Conservation (phyloP, 1,140 invertebrate genomes). For the Achroia grisella region DNA sequence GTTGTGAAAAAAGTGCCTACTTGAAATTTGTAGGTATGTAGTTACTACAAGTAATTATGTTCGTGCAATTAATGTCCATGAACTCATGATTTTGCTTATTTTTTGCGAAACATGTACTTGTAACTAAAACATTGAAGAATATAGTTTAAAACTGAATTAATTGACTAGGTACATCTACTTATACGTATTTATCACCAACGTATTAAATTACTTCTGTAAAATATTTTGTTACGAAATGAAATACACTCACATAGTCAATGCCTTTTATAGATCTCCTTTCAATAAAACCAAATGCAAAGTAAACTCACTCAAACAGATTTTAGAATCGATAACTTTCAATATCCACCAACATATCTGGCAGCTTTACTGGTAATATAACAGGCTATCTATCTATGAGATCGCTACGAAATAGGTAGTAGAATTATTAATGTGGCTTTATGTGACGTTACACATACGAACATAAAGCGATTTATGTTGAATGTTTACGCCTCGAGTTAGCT, state of each 20-base stretch:
- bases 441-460: conserved; percentile 44
- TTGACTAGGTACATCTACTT: background rate
- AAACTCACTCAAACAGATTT: conserved; percentile 18
- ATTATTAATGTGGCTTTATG: conserved; percentile 73
- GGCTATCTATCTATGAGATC: conserved; percentile 50
- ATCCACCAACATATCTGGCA: conserved; percentile 17
- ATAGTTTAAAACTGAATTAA: background rate
- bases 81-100: no score
- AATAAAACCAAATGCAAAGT: conserved; percentile 20
- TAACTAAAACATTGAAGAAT: no score
- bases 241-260: background rate
- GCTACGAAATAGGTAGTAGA: conserved; percentile 47
- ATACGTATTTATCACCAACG: background rate
- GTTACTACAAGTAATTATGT: no score
- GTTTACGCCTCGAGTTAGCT: conserved; percentile 40
- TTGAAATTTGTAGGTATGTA: no score
- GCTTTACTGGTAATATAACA: conserved; percentile 5
- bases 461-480: conserved; percentile 53
- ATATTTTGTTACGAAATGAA: background rate
- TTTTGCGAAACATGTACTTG: no score
- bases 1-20: no score
- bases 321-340: conserved; percentile 62
- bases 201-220: no score
- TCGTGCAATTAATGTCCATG: no score
- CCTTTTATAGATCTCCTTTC: conserved; percentile 2